phyloP scores from a whole-genome alignment of 2,888 invertebrate genomes.

The Sialis fuliginosa region DNA sequence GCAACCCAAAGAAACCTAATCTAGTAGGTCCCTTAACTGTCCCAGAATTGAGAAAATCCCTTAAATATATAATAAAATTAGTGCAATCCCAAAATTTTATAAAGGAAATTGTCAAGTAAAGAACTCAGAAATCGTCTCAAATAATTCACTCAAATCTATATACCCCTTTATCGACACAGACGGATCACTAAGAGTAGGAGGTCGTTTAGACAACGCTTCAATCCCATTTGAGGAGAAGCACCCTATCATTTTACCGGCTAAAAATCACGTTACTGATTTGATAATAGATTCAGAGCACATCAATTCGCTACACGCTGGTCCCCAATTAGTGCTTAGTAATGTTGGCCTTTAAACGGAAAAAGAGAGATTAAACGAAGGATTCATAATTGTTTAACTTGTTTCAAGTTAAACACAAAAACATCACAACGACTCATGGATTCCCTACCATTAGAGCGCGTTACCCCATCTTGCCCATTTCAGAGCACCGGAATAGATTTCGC shows the following conservation, averaged over 20 bases:
- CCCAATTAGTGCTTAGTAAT: slow-evolving; percentile 8
- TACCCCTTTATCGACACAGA: slow-evolving; percentile 7
- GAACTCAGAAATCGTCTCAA: too few species aligned
- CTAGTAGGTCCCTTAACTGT: too few species aligned
- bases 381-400: slow-evolving; percentile 9
- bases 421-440: slow-evolving; percentile 13
- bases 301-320: slow-evolving; percentile 9
- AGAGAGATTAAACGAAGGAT: slow-evolving; percentile 4
- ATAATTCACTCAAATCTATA: too few species aligned
- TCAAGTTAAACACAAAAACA: slow-evolving; percentile 7
- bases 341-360: slow-evolving; percentile 8
- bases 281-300: slow-evolving; percentile 10
- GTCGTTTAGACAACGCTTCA: slow-evolving; percentile 5
- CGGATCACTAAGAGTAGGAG: slow-evolving; percentile 7
- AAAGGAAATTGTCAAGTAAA: too few species aligned
- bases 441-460: slow-evolving; percentile 11
- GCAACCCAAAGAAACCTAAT: too few species aligned
- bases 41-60: too few species aligned
- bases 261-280: slow-evolving; percentile 6
- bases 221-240: slow-evolving; percentile 8
- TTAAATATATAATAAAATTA: too few species aligned
- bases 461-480: slow-evolving; percentile 8
- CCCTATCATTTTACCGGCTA: slow-evolving; percentile 7
- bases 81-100: too few species aligned
- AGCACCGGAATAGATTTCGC: slow-evolving; percentile 11